Evolutionary conservation across 2,113 vertebrate genomes (phyloP), one percentile per base, ranked within the genome.

Genomic region (Beaufortia kweichowensis): DNA sequence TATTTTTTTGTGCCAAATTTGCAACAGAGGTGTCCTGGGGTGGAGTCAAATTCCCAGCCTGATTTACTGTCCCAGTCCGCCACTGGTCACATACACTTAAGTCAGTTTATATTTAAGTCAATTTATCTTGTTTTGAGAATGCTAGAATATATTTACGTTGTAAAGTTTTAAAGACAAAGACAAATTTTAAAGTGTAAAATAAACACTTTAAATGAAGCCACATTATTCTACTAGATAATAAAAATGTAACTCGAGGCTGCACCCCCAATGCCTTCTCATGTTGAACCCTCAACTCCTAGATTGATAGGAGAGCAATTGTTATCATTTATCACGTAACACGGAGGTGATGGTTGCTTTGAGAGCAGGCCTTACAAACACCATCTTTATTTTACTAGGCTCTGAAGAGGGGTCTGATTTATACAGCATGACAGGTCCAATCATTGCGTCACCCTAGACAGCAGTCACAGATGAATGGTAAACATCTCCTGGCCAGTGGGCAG

Each of bases 341-440:
- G 21, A 26, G 61, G 59, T 70, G 76, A 72, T 70, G 59, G 19
- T 24, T 69, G 21, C 35, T 46, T 17, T 19, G 26, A 29, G 39
- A 43, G 2, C 65, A 48, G 43, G 23, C 59, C 57, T 28, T 15
- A 74, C 31, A 76, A 75, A 35, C 63, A 78, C 63, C 17, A 19
- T n/a, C 29, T 53, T 75, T 35, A 79, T 56, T 60, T 56, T 35
- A 21, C 35, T 31, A 10, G 59, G 55, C 35, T 60, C 35, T 72
- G 57, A 68, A 48, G 61, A 80, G 60, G 39, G 31, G 23, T 9
- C 24, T 71, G 71, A 80, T 84, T 84, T 78, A 80, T 78, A 66
- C 48, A 78, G 70, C 43, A 62, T 60, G 62, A 77, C 74, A 63
- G 64, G 53, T 31, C 61, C 59, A 56, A 81, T 79, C 73, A 79